Conservation (phyloP, 2,888 invertebrate genomes). For the Tiphia femorata region DNA sequence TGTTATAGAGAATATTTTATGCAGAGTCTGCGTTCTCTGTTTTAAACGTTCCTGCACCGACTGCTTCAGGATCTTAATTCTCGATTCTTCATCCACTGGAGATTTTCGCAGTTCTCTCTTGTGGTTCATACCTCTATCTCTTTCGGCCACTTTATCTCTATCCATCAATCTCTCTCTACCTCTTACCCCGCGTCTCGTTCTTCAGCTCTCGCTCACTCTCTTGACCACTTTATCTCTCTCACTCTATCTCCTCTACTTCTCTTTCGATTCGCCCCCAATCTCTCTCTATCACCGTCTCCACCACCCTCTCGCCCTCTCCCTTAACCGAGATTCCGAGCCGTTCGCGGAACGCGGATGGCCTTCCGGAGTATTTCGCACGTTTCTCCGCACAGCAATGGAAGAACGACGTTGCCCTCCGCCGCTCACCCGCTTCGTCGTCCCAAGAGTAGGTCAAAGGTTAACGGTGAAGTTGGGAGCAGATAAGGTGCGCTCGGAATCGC, state of each 20-base stretch:
- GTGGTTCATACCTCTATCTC: no score
- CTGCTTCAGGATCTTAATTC: no score
- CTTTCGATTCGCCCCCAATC: not conserved
- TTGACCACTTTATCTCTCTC: no score
- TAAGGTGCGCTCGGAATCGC: slow-evolving; percentile 16
- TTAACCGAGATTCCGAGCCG: slow-evolving; percentile 26
- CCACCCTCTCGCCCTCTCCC: not conserved
- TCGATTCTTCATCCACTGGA: no score
- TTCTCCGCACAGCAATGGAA: slow-evolving; percentile 2
- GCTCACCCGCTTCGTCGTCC: not conserved
- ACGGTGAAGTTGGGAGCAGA: slow-evolving; percentile 7
- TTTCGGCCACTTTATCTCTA: no score
- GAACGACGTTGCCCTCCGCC: slow-evolving; percentile 3
- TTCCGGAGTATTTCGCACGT: slow-evolving; percentile 31
- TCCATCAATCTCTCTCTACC: no score
- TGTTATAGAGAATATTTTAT: no score
- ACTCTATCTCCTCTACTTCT: not conserved
- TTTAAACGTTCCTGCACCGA: no score
- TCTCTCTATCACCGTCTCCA: not conserved
- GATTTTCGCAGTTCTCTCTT: no score
- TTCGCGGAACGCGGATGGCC: slow-evolving; percentile 25
- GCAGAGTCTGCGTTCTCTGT: no score
- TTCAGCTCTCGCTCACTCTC: no score
- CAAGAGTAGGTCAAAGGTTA: slow-evolving; percentile 22
- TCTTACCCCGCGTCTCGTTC: no score